phyloP scores from a whole-genome alignment of 2,797 vertebrate genomes.

The Knipowitschia caucasica region DNA sequence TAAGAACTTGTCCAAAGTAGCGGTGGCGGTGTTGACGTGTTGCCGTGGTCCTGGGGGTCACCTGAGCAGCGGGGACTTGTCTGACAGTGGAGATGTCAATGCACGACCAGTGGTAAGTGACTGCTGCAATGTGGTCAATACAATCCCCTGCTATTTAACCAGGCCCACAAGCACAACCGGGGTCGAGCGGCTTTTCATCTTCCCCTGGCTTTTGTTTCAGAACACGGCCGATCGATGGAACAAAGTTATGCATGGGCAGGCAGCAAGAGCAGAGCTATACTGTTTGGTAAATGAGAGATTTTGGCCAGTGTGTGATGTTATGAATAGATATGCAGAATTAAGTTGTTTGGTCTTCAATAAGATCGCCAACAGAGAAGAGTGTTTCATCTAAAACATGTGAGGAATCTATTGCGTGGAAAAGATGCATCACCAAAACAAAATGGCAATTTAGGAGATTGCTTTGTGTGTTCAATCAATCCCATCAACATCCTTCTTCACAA shows the following conservation, averaged over 20 bases:
- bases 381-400: neutral
- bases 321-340: conserved; percentile 14
- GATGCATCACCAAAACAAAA: too few relatives aligned
- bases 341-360: conserved; percentile 4
- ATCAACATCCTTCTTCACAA: too few relatives aligned
- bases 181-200: conserved; percentile 60
- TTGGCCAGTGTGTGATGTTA: conserved; percentile 20
- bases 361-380: neutral
- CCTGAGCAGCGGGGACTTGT: conserved; percentile 49
- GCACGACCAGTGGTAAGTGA: conserved; percentile 52
- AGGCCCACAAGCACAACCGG: conserved; percentile 40
- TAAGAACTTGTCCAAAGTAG: conserved; percentile 10
- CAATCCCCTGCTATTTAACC: conserved; percentile 63
- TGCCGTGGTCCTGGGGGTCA: conserved; percentile 48
- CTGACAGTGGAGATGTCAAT: conserved; percentile 54
- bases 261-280: conserved; percentile 5
- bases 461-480: too few relatives aligned
- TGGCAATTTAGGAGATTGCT: too few relatives aligned
- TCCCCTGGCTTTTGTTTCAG: conserved; percentile 45
- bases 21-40: conserved; percentile 35
- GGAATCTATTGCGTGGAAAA: neutral
- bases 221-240: conserved; percentile 45
- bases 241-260: conserved; percentile 42
- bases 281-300: conserved; percentile 22
- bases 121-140: conserved; percentile 67